A percentile compares a stretch with the other conserved stretches of the same genome.
Evolutionary conservation across 2,113 vertebrate species (phyloP).

Genomic region (Myrmophylax atrothorax): DNA sequence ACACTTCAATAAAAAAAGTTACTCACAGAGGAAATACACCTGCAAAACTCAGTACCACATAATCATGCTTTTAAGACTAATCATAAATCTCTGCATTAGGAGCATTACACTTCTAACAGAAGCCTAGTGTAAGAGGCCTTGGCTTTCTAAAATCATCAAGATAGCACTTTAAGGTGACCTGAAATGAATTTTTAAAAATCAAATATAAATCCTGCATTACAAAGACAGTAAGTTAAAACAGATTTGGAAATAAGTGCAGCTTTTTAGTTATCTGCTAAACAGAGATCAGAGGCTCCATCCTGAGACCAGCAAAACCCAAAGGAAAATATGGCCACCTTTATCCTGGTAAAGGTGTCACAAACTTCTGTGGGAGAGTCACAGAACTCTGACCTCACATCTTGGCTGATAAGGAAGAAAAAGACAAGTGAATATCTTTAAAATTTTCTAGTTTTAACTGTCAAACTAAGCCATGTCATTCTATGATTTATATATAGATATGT

Average conservation of each 20-base stretch:
- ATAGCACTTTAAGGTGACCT: background rate
- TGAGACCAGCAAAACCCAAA: slow-evolving; percentile 5
- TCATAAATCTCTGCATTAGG: background rate
- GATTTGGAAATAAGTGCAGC: background rate
- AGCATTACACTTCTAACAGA: background rate
- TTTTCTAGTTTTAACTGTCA: background rate
- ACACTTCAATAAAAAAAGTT: background rate
- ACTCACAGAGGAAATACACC: background rate
- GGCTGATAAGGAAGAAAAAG: background rate
- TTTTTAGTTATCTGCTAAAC: slow-evolving; percentile 25
- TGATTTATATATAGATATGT: background rate
- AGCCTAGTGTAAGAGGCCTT: background rate
- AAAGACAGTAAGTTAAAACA: background rate
- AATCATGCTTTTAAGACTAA: background rate
- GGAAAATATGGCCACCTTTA: background rate
- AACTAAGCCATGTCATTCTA: background rate
- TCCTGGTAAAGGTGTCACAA: background rate
- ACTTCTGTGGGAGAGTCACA: background rate
- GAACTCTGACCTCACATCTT: background rate
- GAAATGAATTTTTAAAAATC: background rate
- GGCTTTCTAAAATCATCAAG: background rate
- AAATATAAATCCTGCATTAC: background rate
- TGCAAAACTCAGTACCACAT: rapidly evolving
- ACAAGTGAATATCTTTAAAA: background rate
- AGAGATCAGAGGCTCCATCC: background rate